phyloP scores from a whole-genome alignment of 2,113 vertebrate genomes.

The Oplegnathus fasciatus region DNA sequence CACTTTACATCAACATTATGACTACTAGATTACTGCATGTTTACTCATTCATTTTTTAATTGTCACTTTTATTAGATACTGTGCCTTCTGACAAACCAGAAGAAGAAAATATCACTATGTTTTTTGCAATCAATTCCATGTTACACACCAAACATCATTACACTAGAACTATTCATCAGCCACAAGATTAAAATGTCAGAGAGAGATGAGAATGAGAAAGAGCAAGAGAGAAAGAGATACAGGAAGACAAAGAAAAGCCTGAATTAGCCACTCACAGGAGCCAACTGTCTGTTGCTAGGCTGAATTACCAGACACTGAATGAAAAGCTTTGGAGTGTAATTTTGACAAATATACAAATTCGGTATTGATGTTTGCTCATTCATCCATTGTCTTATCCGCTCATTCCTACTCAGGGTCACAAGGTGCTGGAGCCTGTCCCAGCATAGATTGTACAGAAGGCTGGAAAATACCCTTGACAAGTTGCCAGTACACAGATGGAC shows the following conservation, averaged over 20 bases:
- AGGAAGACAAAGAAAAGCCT: constrained; percentile 40
- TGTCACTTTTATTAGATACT: neutral
- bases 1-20: constrained; percentile 6
- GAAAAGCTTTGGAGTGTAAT: constrained; percentile 49
- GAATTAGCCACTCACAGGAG: constrained; percentile 30
- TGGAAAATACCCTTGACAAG: constrained; percentile 57
- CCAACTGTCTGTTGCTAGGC: constrained; percentile 58
- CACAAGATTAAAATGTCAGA: constrained; percentile 46
- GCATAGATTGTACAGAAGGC: constrained; percentile 39
- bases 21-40: neutral
- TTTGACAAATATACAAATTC: constrained; percentile 53
- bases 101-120: neutral
- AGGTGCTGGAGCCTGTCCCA: constrained; percentile 53
- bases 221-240: neutral
- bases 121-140: constrained; percentile 14
- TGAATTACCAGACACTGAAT: constrained; percentile 40
- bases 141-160: constrained; percentile 31
- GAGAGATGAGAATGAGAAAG: constrained; percentile 21
- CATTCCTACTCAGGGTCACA: constrained; percentile 50
- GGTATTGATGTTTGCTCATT: constrained; percentile 52
- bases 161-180: constrained; percentile 31
- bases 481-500: constrained; percentile 61
- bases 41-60: neutral
- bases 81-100: neutral
- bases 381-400: constrained; percentile 47